Base-by-base conservation (phyloP, 1,140 invertebrate species). In the Lucilia cuprina region DNA sequence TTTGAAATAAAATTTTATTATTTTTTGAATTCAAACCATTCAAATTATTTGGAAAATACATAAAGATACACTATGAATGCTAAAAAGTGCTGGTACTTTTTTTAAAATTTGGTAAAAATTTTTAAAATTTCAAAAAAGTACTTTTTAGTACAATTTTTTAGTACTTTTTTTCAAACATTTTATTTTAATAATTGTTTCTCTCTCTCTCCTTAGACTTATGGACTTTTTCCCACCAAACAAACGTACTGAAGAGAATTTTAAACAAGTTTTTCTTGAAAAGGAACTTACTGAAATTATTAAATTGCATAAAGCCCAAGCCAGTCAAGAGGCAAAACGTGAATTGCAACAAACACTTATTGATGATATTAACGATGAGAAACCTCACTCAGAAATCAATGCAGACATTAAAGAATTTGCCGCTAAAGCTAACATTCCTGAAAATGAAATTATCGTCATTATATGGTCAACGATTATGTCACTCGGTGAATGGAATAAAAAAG, bases 401-500 rank as follows among this genome's bases (percentile, higher is more conserved):
- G 95, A 97, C 92, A 94, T 98, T 84, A 95, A 95, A 89, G 97
- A 99, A 89, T 95, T 96, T 92, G 96, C 97, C 89, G 92, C 91
- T 86, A 96, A 95, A 90, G 94, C 95, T 91, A 93, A 92, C 90
- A 96, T 99, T 90, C 94, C 95, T 83, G 97, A 98, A 92, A 95
- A 97, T 91, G 97, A 98, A 92, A 95, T 97, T 87, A 95, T 97
- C 88, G 93, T 94, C 89, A 93, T 96, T 90, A 94, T 95, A 92
- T 99, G 98, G 98, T 95, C 94, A 86, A 97, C 96, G 85, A 95
- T 99, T 86, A 99, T 99, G 98, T 94, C 94, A 83, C 95, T 96
- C 87, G 96, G 97, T 70, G 98, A 99, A 92, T 99, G 98, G 98
- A 99, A 98, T 92, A 99, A 99, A 92, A 99, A 99, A 91, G 98